Base-by-base conservation (phyloP, 2,797 vertebrate genomes). In the Acipenser ruthenus region DNA sequence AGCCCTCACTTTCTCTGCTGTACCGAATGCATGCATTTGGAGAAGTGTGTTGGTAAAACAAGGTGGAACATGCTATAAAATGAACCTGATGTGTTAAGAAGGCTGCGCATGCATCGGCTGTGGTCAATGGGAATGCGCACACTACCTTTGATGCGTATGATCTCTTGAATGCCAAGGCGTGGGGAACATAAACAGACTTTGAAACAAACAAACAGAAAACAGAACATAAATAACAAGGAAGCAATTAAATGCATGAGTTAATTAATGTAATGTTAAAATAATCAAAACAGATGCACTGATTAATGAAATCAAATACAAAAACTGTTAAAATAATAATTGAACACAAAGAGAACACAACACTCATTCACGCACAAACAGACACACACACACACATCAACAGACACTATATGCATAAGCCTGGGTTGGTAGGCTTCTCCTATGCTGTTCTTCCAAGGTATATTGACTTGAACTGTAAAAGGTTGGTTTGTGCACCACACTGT, bases 121-220 rank as follows among this genome's bases (percentile, higher is more conserved):
- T 65, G 73, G 65, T 85, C 73, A 79, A 78, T 64, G 80, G 82
- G 73, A 88, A 87, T 78, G 83, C 76, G 83, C 77, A 95, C 90
- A 91, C 94, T 98, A 98, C 96, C 96, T 98, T 98, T 81, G 92
- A 87, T 89, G 92, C 89, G 66, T 91, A 95, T 71, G 93, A 93
- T 89, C 94, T 97, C 93, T 94, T 94, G 94, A 97, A 95, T 84
- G 94, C 95, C 95, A 97, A 87, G 84, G 94, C 93, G 76, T 95
- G 95, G 88, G 95, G 95, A 79, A 98, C 92, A 93, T 94, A 96
- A 87, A 97, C 86, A 91, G 89, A 96, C 97, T 98, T 95, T 87
- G 86, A 85, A 84, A 77, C 80, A 75, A 76, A 70, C 74, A 84
- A 85, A 77, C 65, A 74, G 70, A 82, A 88, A 73, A 86, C 82